These are phyloP conservation scores for Beris chalybata DNA, from an alignment of 2,888 invertebrate genomes.

Conservation along the genomic window DNA sequence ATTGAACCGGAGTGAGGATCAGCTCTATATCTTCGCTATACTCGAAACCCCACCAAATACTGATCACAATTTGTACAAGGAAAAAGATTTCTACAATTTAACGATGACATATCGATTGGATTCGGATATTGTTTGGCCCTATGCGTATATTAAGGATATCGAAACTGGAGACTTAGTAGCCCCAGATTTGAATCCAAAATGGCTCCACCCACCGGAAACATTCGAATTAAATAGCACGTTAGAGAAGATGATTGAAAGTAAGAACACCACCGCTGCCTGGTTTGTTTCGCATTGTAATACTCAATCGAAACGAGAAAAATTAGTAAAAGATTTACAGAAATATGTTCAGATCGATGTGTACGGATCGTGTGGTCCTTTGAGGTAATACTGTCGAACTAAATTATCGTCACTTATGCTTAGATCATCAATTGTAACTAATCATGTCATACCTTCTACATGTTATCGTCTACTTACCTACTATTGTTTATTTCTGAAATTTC, in stretches of 20 bases:
- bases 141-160: constrained; percentile 50
- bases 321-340: constrained; percentile 59
- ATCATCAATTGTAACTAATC: neutral
- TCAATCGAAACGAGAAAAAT: constrained; percentile 54
- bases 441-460: too few species aligned
- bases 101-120: constrained; percentile 62
- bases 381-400: constrained; percentile 41
- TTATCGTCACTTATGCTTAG: neutral
- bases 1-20: constrained; percentile 48
- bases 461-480: too few species aligned
- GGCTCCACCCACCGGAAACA: constrained; percentile 50
- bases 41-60: constrained; percentile 57
- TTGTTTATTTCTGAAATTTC: too few species aligned
- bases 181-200: constrained; percentile 45
- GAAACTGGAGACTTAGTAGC: constrained; percentile 46
- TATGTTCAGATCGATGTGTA: constrained; percentile 65
- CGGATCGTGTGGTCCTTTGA: constrained; percentile 61
- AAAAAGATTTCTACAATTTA: constrained; percentile 59
- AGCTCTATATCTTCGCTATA: constrained; percentile 59
- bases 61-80: constrained; percentile 48
- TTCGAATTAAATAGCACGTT: constrained; percentile 10
- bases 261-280: constrained; percentile 61
- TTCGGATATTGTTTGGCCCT: constrained; percentile 59
- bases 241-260: constrained; percentile 44
- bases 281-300: constrained; percentile 61